These are phyloP conservation scores for Panorpa germanica DNA, from an alignment of 2,888 invertebrate species.

Conservation along the genomic window DNA sequence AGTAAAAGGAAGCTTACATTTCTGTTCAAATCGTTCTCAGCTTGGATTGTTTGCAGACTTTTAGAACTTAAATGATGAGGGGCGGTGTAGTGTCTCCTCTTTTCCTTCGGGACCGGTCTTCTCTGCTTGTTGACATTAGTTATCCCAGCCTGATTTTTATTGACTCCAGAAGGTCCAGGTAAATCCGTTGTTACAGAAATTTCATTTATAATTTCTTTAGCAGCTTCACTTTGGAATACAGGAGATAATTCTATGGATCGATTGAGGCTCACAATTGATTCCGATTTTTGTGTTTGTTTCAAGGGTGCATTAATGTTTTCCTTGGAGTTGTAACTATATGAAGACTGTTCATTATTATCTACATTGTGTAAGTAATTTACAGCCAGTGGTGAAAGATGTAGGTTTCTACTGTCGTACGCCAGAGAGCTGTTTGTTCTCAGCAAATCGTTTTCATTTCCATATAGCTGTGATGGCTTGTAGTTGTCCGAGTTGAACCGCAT, in stretches of 20 bases:
- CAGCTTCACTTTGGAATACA: slow-evolving; percentile 73
- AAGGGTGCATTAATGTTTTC: background rate
- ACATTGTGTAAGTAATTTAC: no score
- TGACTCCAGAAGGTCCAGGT: slow-evolving; percentile 23
- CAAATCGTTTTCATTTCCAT: no score
- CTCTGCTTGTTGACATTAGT: slow-evolving; percentile 35
- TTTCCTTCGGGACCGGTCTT: slow-evolving; percentile 61
- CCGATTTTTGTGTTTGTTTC: slow-evolving; percentile 18
- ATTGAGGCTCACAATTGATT: slow-evolving; percentile 23
- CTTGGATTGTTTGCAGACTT: slow-evolving; percentile 36
- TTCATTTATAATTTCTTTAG: slow-evolving; percentile 69
- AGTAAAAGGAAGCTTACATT: slow-evolving; percentile 22
- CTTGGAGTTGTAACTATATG: no score
- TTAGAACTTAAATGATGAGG: slow-evolving; percentile 48
- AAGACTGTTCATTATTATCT: no score
- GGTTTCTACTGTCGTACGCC: no score
- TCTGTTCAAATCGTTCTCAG: slow-evolving; percentile 25
- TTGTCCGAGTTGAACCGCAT: no score
- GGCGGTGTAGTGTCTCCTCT: slow-evolving; percentile 76
- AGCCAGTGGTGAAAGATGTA: no score
- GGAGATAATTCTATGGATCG: slow-evolving; percentile 44
- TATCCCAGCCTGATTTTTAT: slow-evolving; percentile 25
- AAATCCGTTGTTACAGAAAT: no score
- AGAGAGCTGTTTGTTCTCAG: no score
- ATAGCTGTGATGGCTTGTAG: no score